phyloP scores from a whole-genome alignment of 2,888 invertebrate species.

The Onchidella celtica region DNA sequence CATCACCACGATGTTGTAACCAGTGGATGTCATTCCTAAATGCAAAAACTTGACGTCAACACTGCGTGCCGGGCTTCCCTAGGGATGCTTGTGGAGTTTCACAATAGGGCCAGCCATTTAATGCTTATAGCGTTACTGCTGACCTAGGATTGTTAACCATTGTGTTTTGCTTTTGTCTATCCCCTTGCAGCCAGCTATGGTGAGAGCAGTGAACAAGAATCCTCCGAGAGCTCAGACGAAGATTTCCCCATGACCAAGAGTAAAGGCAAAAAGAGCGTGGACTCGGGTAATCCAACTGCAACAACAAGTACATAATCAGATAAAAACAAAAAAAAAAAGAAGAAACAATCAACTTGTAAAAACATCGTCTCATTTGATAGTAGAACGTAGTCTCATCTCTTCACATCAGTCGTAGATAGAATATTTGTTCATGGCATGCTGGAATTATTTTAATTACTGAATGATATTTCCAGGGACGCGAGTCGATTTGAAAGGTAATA shows the following conservation, averaged over 20 bases:
- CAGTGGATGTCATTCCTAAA: neutral
- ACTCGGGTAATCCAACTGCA: constrained; percentile 54
- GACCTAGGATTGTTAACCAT: no score
- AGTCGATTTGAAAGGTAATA: no score
- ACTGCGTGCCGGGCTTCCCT: no score
- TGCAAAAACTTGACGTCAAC: neutral
- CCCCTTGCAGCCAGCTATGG: constrained; percentile 61
- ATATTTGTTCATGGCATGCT: no score
- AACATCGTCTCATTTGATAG: constrained; percentile 19
- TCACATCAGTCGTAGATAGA: constrained; percentile 9
- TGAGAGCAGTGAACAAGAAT: constrained; percentile 77
- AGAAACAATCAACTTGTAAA: no score
- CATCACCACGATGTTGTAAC: no score
- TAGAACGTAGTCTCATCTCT: constrained; percentile 27
- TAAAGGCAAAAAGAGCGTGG: constrained; percentile 57
- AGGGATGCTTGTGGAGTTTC: neutral
- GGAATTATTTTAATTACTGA: no score
- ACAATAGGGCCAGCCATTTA: no score
- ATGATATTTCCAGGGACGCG: no score
- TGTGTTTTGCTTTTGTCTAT: no score
- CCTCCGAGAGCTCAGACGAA: constrained; percentile 74
- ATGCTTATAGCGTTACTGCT: no score
- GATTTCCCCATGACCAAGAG: constrained; percentile 75
- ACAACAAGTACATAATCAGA: constrained; percentile 39
- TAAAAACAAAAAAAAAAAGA: no score